These are phyloP conservation scores for Druceiella hillmani DNA, from an alignment of 2,888 invertebrate species.

Conservation along the genomic window DNA sequence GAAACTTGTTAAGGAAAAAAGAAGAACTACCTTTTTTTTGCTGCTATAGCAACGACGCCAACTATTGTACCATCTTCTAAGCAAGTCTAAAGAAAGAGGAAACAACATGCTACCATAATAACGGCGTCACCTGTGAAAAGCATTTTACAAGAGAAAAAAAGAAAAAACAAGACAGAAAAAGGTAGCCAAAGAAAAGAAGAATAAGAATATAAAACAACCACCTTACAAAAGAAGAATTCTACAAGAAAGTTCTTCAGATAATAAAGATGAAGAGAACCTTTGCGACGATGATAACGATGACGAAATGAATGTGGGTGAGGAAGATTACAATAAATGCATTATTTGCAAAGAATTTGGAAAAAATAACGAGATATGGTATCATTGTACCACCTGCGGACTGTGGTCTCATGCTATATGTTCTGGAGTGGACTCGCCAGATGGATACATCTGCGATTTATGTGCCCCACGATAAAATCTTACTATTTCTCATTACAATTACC, in stretches of 20 bases:
- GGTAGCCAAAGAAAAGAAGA: slow-evolving; percentile 21
- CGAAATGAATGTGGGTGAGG: slow-evolving; percentile 21
- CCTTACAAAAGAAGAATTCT: slow-evolving; percentile 22
- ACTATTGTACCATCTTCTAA: slow-evolving; percentile 24
- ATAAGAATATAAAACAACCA: slow-evolving; percentile 22
- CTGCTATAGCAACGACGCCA: slow-evolving; percentile 24
- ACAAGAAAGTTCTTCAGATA: slow-evolving; percentile 22
- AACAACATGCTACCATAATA: slow-evolving; percentile 21
- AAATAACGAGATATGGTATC: slow-evolving; percentile 26
- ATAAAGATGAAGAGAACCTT: slow-evolving; percentile 18
- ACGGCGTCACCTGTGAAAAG: too few relatives aligned
- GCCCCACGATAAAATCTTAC: slow-evolving; percentile 17
- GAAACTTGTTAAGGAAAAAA: slow-evolving; percentile 19
- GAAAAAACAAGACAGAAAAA: slow-evolving; percentile 22
- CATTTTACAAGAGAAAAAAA: too few relatives aligned
- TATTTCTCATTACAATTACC: slow-evolving; percentile 15
- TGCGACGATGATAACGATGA: slow-evolving; percentile 20
- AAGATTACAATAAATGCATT: too few relatives aligned
- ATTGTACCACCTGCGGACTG: slow-evolving; percentile 25
- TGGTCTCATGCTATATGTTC: slow-evolving; percentile 28
- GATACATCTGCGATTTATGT: slow-evolving; percentile 26
- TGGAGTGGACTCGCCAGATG: slow-evolving; percentile 25
- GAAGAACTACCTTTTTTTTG: slow-evolving; percentile 24
- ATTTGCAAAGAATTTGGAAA: slow-evolving; percentile 26
- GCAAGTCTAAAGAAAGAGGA: slow-evolving; percentile 19